These are phyloP conservation scores for Cichladusa arquata DNA, from an alignment of 2,113 vertebrate species.

Conservation along the genomic window DNA sequence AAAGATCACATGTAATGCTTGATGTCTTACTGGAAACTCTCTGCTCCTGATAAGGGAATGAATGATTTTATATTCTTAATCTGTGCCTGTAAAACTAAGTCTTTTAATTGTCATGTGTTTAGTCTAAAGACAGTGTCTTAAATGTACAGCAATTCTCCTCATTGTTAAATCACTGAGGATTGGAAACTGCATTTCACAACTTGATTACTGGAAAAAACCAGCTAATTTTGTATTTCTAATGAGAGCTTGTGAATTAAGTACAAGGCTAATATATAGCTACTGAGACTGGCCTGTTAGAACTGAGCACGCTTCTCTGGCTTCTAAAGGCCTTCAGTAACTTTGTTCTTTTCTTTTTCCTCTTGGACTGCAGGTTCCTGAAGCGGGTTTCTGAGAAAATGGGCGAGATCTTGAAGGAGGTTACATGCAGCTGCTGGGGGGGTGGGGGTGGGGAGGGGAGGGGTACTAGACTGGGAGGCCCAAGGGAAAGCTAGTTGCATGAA, in stretches of 20 bases:
- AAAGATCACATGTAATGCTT: conserved; percentile 5
- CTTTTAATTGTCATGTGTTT: background rate
- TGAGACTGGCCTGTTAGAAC: conserved; percentile 65
- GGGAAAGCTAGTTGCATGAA: conserved; percentile 88
- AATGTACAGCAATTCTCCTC: background rate
- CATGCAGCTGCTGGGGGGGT: conserved; percentile 84
- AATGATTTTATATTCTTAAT: background rate
- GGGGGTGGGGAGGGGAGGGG: conserved; percentile 62
- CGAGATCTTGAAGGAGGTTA: conserved; percentile 95
- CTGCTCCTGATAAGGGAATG: background rate
- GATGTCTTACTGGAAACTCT: conserved; percentile 23
- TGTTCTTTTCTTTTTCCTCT: conserved; percentile 88
- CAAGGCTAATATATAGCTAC: conserved; percentile 31
- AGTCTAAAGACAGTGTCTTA: background rate
- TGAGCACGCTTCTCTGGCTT: conserved; percentile 65
- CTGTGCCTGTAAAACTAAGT: background rate
- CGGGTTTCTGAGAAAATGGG: conserved; percentile 97
- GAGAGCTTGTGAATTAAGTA: conserved; percentile 21
- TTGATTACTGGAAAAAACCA: background rate
- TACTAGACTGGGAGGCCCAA: conserved; percentile 70
- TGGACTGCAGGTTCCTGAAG: conserved; percentile 99
- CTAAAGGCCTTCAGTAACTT: conserved; percentile 82
- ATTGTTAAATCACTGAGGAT: background rate
- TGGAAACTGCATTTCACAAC: background rate
- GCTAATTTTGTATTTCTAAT: background rate